phyloP scores from a whole-genome alignment of 2,797 vertebrate species.

The Acanthiza pusilla region DNA sequence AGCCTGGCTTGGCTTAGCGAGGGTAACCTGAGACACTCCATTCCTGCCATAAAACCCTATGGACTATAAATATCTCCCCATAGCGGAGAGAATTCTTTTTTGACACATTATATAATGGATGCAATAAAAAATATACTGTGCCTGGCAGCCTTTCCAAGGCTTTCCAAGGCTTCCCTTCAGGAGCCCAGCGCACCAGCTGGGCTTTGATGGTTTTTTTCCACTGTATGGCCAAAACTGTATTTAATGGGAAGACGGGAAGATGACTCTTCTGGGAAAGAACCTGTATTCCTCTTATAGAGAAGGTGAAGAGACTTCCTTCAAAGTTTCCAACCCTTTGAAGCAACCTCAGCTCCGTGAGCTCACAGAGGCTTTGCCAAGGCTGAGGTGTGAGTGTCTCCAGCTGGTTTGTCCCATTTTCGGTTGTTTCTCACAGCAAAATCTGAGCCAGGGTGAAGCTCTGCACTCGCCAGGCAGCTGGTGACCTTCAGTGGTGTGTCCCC shows the following conservation, averaged over 20 bases:
- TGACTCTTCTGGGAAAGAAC: background rate
- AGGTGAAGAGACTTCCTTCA: background rate
- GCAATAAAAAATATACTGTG: background rate
- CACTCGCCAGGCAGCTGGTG: background rate
- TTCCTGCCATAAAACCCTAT: background rate
- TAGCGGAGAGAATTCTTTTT: background rate
- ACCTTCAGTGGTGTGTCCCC: background rate
- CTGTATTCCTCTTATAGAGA: background rate
- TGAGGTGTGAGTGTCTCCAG: background rate
- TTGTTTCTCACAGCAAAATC: background rate
- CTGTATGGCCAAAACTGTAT: background rate
- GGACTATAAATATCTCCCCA: background rate
- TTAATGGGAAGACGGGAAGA: background rate
- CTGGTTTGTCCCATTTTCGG: background rate
- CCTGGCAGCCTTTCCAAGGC: background rate
- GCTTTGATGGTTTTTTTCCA: background rate
- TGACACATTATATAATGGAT: conserved; percentile 26
- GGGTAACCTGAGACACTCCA: background rate
- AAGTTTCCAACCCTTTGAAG: conserved; percentile 8
- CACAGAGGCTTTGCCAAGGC: background rate
- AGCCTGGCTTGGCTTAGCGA: background rate
- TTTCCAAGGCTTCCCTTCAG: background rate
- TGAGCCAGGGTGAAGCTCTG: background rate
- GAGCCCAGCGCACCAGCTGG: background rate
- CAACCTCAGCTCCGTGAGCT: background rate